Evolutionary conservation across 2,888 invertebrate genomes (phyloP), one percentile per base, ranked within the genome.

Genomic region (Drosophila helvetica): DNA sequence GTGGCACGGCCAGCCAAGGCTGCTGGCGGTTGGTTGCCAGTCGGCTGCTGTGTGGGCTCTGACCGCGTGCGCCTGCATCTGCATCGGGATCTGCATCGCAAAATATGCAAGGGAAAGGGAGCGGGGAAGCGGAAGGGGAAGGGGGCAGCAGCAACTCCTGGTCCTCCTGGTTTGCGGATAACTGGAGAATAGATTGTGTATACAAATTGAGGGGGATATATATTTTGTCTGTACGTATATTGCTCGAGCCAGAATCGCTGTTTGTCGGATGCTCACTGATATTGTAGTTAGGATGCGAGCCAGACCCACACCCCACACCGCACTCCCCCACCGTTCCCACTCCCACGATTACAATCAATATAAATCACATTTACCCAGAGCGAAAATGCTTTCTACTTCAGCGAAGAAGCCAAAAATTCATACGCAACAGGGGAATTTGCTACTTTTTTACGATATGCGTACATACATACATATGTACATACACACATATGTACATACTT

Each of bases 331-430:
- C 59, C 63, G 45, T 74, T 58, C 82, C 74, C 86, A 75, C 80
- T 80, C 86, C 82, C 78, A 76, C 89, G 85, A 86, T 89, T 89
- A 88, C 85, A 88, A 88, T 86, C 88, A 90, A 89, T 89, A 89
- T 90, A 89, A 89, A 90, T 90, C 89, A 90, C 85, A 89, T 89
- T 89, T 88, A 86, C 78, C 87, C 82, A 89, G 88, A 89, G 89
- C 89, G 86, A 86, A 82, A 86, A 86, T 86, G 89, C 79, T 89
- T 86, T 89, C 86, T 87, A 85, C 83, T 89, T 85, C 86, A 74
- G 69, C 72, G 78, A 64, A 86, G 76, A 75, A 81, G 84, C 86
- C 88, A 73, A 88, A 81, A 89, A 83, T 89, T 87, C 88, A 86
- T 87, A 88, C 88, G 89, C 86, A 89, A 89, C 89, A 83, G 89